phyloP scores from a whole-genome alignment of 2,797 vertebrate species.

The Dendrocincla fuliginosa region DNA sequence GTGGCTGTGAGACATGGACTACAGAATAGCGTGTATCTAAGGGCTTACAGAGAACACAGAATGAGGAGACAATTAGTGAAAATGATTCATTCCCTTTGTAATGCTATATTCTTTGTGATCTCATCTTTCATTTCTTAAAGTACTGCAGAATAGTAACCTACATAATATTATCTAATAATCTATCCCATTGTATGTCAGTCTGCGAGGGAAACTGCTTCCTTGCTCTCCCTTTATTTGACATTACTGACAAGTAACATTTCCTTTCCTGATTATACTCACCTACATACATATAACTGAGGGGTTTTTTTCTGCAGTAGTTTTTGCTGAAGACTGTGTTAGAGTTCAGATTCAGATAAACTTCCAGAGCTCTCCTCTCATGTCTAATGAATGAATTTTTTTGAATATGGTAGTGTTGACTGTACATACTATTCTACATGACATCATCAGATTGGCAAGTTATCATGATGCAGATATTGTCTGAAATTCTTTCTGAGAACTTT shows the following conservation, averaged over 20 bases:
- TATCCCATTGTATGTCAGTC: conserved; percentile 2
- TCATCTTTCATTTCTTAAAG: conserved; percentile 11
- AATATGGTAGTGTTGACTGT: not conserved
- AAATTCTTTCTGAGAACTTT: not conserved
- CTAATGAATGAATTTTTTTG: not conserved
- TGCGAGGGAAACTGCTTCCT: conserved; percentile 28
- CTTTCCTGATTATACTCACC: conserved; percentile 47
- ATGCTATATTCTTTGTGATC: not conserved
- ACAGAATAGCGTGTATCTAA: not conserved
- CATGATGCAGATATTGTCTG: not conserved
- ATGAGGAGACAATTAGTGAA: not conserved
- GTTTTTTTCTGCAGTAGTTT: not conserved
- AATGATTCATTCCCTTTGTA: not conserved
- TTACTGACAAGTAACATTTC: conserved; percentile 40
- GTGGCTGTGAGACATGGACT: not conserved
- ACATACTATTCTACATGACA: not conserved
- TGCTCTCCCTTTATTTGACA: conserved; percentile 33
- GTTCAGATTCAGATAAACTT: not conserved
- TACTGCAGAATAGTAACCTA: not conserved
- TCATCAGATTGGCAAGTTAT: not conserved
- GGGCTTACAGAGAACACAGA: not conserved
- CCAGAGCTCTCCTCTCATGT: not conserved
- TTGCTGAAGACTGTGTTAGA: not conserved
- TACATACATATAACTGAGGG: not conserved
- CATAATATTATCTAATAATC: conserved; percentile 31